These are phyloP conservation scores for Nothocercus julius DNA, from an alignment of 2,113 vertebrate genomes.

Conservation along the genomic window DNA sequence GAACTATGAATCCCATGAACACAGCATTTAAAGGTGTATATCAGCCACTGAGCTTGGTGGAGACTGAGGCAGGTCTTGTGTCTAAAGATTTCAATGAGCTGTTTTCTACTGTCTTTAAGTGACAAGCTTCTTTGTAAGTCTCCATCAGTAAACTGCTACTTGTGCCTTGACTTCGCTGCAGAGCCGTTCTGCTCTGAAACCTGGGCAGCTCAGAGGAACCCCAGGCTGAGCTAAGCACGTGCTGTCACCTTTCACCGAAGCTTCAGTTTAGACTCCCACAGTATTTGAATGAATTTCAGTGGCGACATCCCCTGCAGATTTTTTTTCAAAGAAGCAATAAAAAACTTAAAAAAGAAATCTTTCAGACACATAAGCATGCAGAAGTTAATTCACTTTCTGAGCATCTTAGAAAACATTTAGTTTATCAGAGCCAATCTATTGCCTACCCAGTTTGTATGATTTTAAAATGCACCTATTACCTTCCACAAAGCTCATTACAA, in stretches of 20 bases:
- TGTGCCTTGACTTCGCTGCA: background rate
- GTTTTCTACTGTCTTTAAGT: background rate
- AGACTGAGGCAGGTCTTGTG: background rate
- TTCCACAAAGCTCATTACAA: background rate
- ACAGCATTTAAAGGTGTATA: background rate
- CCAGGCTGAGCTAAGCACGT: background rate
- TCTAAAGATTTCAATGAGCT: background rate
- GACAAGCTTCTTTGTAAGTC: background rate
- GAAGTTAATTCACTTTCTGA: background rate
- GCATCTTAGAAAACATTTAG: background rate
- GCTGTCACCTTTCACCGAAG: background rate
- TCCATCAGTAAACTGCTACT: background rate
- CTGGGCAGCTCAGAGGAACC: background rate
- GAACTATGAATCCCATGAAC: background rate
- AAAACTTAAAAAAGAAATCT: background rate
- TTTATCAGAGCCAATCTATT: background rate
- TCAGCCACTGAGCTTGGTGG: background rate
- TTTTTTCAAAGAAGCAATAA: background rate
- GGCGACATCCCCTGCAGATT: background rate
- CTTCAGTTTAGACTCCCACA: background rate
- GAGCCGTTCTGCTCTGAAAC: background rate
- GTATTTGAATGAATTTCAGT: background rate
- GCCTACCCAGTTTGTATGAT: background rate
- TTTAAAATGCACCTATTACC: background rate
- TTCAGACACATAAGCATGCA: background rate